These are phyloP conservation scores for Chelonus insularis DNA, from an alignment of 1,140 invertebrate genomes.

Conservation along the genomic window DNA sequence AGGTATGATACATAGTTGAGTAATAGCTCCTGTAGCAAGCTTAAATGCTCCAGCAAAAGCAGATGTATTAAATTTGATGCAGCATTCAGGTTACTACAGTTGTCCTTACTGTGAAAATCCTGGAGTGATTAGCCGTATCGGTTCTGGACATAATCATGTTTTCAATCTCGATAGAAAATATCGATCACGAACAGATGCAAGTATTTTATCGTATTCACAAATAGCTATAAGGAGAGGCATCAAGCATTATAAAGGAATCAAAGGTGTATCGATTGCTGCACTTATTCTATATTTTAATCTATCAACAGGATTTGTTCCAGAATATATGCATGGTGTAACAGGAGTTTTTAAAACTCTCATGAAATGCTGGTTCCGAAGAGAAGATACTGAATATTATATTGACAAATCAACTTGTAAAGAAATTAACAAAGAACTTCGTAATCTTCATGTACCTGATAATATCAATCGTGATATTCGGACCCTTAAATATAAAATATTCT, in stretches of 20 bases:
- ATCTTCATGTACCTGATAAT: no score
- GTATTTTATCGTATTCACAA: no score
- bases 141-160: neutral
- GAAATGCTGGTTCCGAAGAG: neutral
- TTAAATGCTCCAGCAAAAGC: slow-evolving; percentile 22
- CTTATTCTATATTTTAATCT: no score
- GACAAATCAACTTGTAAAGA: no score
- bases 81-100: slow-evolving; percentile 15
- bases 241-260: no score
- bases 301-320: no score
- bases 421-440: no score
- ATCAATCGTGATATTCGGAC: no score
- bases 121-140: slow-evolving; percentile 12
- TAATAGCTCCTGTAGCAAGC: slow-evolving; percentile 20
- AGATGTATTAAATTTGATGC: slow-evolving; percentile 15
- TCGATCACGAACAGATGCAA: neutral
- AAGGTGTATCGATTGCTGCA: no score
- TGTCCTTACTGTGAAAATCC: slow-evolving; percentile 21
- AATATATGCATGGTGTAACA: neutral
- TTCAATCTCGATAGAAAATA: neutral
- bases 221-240: no score
- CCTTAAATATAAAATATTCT: no score
- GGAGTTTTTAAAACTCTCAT: neutral
- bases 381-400: no score
- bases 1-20: neutral